These are phyloP conservation scores for Hirtodrosophila duncani DNA, from an alignment of 2,888 invertebrate species.

Conservation along the genomic window DNA sequence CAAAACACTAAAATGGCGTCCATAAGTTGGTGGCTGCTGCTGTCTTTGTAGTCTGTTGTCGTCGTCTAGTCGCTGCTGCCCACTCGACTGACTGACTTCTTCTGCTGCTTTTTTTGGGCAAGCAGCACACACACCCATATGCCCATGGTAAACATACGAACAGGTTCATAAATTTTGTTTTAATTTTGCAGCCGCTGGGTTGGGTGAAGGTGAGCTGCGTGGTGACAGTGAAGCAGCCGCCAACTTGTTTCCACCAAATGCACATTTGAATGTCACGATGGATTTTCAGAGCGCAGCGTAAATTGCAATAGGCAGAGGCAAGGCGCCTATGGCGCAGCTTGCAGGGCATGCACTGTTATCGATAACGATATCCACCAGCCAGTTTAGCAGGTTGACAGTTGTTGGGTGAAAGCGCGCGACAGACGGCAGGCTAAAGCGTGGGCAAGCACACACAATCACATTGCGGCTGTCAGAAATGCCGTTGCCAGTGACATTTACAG, in stretches of 20 bases:
- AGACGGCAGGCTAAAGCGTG: no score
- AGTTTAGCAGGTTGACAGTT: no score
- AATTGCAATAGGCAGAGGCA: no score
- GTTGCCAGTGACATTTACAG: no score
- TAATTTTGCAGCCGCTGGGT: constrained; percentile 6
- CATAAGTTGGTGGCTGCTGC: constrained; percentile 21
- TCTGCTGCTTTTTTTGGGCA: constrained; percentile 34
- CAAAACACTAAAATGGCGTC: constrained; percentile 53
- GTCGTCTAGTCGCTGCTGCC: constrained; percentile 45
- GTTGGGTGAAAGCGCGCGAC: no score
- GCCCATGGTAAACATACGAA: no score
- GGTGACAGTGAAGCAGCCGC: constrained; percentile 9
- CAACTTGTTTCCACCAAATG: constrained; percentile 40
- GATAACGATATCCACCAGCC: no score
- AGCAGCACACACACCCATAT: constrained; percentile 46
- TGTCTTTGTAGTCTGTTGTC: constrained; percentile 14
- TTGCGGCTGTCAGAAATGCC: no score
- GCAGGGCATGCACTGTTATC: no score
- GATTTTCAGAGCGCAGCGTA: constrained; percentile 46
- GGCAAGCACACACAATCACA: no score
- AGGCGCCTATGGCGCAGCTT: no score
- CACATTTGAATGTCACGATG: constrained; percentile 62
- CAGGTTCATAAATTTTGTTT: constrained; percentile 53
- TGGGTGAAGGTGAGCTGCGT: constrained; percentile 12
- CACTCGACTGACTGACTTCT: constrained; percentile 38